Conservation (phyloP, 2,113 vertebrate genomes). For the Gymnarchus niloticus region DNA sequence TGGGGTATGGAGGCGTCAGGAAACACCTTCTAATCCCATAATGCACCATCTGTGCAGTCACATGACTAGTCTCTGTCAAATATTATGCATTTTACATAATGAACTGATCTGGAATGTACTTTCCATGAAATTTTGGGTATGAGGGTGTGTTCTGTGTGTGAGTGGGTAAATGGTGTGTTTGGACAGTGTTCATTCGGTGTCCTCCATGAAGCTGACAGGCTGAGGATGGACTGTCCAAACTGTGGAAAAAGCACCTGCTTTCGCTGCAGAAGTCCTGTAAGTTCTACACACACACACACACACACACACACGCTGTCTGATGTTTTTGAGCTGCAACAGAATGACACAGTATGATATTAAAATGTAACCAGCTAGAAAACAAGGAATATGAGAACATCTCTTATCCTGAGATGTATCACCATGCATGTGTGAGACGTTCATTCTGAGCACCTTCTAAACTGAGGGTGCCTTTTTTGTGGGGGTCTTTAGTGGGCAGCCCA, state of each 20-base stretch:
- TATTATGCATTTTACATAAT: neutral
- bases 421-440: neutral
- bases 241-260: constrained; percentile 69
- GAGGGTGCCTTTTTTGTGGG: neutral
- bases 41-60: too few relatives aligned
- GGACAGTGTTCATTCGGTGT: constrained; percentile 66
- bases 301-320: constrained; percentile 9
- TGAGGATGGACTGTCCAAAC: constrained; percentile 68
- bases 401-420: neutral
- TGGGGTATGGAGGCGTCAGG: neutral
- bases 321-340: too few relatives aligned
- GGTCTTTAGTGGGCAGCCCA: constrained; percentile 57
- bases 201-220: constrained; percentile 57
- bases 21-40: too few relatives aligned
- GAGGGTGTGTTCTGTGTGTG: neutral
- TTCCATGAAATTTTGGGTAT: constrained; percentile 34
- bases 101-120: neutral
- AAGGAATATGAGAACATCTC: too few relatives aligned
- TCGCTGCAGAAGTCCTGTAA: constrained; percentile 61
- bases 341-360: neutral
- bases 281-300: constrained; percentile 28
- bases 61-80: neutral
- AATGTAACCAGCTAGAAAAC: too few relatives aligned
- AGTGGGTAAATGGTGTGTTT: neutral
- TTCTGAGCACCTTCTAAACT: neutral